A percentile compares a stretch with the other conserved stretches of the same genome.
These are phyloP conservation scores for Kryptolebias ocellatus DNA, from an alignment of 2,797 vertebrate species.

Conservation along the genomic window DNA sequence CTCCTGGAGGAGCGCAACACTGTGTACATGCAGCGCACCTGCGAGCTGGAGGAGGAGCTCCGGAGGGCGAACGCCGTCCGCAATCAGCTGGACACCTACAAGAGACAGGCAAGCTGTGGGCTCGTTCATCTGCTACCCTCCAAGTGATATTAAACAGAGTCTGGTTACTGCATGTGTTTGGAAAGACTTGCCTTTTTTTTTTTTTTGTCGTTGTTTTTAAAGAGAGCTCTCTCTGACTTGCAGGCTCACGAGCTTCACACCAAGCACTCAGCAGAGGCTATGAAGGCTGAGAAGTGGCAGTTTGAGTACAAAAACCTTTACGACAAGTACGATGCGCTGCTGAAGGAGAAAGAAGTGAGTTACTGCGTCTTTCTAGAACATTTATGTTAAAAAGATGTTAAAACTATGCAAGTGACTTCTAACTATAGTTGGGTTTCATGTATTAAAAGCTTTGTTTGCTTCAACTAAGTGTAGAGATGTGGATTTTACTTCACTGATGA, in stretches of 20 bases:
- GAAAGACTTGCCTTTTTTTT: constrained; percentile 7
- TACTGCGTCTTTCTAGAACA: not conserved
- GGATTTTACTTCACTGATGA: no score
- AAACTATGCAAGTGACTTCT: not conserved
- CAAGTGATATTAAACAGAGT: constrained; percentile 48
- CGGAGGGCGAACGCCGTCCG: constrained; percentile 85
- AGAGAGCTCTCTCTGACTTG: constrained; percentile 47
- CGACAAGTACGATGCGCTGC: constrained; percentile 87
- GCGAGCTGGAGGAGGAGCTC: constrained; percentile 92
- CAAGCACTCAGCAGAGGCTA: constrained; percentile 86
- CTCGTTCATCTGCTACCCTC: constrained; percentile 26
- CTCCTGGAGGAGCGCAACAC: constrained; percentile 91
- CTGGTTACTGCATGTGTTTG: constrained; percentile 31
- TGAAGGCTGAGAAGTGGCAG: constrained; percentile 93
- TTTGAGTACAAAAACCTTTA: constrained; percentile 90
- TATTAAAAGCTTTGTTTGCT: no score
- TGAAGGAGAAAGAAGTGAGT: constrained; percentile 90
- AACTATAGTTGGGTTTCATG: no score
- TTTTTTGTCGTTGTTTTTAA: constrained; percentile 8
- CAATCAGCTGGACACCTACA: constrained; percentile 87
- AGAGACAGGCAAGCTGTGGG: constrained; percentile 84
- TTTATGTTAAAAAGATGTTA: not conserved
- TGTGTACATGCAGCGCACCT: constrained; percentile 90
- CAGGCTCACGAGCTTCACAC: constrained; percentile 89
- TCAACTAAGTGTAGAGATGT: no score